These are phyloP conservation scores for Scaptodrosophila lebanonensis DNA, from an alignment of 1,140 invertebrate species.

Conservation along the genomic window DNA sequence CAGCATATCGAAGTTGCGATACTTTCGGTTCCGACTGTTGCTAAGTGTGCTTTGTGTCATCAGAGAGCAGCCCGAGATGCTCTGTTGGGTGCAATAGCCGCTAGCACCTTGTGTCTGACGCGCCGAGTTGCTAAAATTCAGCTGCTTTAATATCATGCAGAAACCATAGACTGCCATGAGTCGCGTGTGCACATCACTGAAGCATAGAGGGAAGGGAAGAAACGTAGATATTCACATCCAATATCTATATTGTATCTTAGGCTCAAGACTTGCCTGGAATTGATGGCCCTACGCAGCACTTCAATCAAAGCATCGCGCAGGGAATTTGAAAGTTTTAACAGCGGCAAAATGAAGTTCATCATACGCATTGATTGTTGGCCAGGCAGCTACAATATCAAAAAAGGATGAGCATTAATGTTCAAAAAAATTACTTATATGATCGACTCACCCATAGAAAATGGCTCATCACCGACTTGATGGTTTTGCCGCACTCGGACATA, in stretches of 20 bases:
- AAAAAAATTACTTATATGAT: not conserved
- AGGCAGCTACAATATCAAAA: constrained; percentile 42
- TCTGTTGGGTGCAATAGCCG: constrained; percentile 68
- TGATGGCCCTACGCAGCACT: constrained; percentile 65
- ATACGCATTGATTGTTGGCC: constrained; percentile 75
- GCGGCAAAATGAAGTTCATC: constrained; percentile 72
- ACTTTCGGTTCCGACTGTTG: constrained; percentile 57
- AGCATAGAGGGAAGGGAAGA: not conserved
- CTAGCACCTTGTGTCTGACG: constrained; percentile 50
- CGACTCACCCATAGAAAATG: constrained; percentile 64
- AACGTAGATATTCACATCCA: not conserved
- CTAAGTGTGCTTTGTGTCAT: constrained; percentile 62
- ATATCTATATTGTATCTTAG: not conserved
- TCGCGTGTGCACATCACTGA: constrained; percentile 51
- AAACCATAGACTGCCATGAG: constrained; percentile 74
- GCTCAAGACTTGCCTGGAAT: constrained; percentile 39
- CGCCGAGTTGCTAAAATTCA: constrained; percentile 67
- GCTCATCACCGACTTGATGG: constrained; percentile 67
- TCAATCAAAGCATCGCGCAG: constrained; percentile 71
- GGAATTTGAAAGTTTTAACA: constrained; percentile 60
- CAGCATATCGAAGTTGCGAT: constrained; percentile 73
- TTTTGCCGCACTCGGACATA: constrained; percentile 61
- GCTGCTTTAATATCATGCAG: constrained; percentile 71
- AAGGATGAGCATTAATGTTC: not conserved
- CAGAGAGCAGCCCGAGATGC: constrained; percentile 69